phyloP scores from a whole-genome alignment of 2,797 vertebrate species.

The Pitangus sulphuratus region DNA sequence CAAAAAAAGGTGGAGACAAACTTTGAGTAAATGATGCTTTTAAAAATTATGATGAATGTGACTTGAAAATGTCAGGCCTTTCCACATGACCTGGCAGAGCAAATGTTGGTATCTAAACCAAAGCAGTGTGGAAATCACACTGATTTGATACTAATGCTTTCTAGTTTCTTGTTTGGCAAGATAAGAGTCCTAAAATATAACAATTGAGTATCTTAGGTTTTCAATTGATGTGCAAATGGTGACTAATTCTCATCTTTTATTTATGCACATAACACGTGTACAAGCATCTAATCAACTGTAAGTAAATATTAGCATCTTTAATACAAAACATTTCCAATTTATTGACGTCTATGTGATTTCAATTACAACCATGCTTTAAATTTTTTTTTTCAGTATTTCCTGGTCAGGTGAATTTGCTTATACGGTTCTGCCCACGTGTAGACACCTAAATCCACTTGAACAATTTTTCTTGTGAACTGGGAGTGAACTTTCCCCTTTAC shows the following conservation, averaged over 20 bases:
- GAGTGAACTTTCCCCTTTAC: not conserved
- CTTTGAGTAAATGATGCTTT: not conserved
- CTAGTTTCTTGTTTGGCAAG: not conserved
- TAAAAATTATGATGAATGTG: not conserved
- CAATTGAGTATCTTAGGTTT: not conserved
- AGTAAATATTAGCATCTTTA: not conserved
- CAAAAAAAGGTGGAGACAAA: not conserved
- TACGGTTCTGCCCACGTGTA: not conserved
- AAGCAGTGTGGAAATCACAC: not conserved
- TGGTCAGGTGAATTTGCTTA: not conserved
- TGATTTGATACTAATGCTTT: not conserved
- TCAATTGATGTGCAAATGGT: not conserved
- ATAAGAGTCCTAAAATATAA: not conserved
- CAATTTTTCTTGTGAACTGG: not conserved
- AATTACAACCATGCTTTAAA: not conserved
- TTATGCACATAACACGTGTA: fast-evolving
- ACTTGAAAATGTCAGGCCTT: not conserved
- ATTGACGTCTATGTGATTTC: not conserved
- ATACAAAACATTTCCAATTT: not conserved
- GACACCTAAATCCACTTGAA: not conserved
- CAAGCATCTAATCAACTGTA: not conserved
- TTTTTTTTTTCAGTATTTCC: not conserved
- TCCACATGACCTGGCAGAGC: not conserved
- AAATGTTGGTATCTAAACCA: not conserved
- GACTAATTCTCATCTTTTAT: not conserved